Conservation (phyloP, 2,888 invertebrate species). For the Petrolisthes manimaculis region DNA sequence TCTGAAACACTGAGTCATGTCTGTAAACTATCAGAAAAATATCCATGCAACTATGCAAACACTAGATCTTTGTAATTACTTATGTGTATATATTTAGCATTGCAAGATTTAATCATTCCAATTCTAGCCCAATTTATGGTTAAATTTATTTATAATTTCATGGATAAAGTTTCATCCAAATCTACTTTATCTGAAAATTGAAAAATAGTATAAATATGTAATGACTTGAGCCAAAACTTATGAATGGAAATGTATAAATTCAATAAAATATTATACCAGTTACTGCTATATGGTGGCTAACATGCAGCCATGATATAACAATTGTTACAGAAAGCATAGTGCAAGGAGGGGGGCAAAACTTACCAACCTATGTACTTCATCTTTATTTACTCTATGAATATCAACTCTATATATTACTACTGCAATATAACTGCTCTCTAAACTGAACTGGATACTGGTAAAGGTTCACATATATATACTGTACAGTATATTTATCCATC, state of each 20-base stretch:
- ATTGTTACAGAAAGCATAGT: slow-evolving; percentile 11
- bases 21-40: slow-evolving; percentile 46
- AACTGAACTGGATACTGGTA: background rate
- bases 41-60: slow-evolving; percentile 58
- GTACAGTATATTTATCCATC: background rate
- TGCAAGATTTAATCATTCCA: slow-evolving; percentile 50
- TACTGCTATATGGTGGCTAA: slow-evolving; percentile 4
- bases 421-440: background rate
- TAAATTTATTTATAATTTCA: slow-evolving; percentile 37
- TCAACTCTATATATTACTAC: background rate
- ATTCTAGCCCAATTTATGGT: slow-evolving; percentile 55
- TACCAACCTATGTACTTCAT: slow-evolving; percentile 1
- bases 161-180: slow-evolving; percentile 41
- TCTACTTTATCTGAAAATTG: slow-evolving; percentile 51
- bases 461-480: background rate
- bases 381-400: background rate
- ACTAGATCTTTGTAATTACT: slow-evolving; percentile 32
- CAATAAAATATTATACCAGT: slow-evolving; percentile 11
- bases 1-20: slow-evolving; percentile 35
- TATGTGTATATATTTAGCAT: slow-evolving; percentile 41
- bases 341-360: slow-evolving; percentile 42
- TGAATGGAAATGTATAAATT: slow-evolving; percentile 11
- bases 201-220: slow-evolving; percentile 21
- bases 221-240: slow-evolving; percentile 7
- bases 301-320: slow-evolving; percentile 35